Evolutionary conservation across 2,113 vertebrate species (phyloP).

Genomic region (Rhipidura dahli): DNA sequence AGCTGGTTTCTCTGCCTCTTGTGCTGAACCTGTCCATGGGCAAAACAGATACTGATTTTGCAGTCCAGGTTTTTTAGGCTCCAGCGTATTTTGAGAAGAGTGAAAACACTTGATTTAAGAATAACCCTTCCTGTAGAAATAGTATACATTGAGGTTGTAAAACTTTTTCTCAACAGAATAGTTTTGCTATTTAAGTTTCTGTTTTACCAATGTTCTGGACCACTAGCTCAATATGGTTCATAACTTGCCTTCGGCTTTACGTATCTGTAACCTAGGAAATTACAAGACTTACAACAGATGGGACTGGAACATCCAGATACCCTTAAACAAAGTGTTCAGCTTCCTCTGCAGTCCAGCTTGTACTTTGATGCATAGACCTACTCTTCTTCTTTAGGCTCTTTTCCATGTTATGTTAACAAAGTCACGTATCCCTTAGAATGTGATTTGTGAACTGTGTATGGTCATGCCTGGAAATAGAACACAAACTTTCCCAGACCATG

Average conservation of each 20-base stretch:
- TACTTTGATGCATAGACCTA: not conserved
- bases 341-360: not conserved
- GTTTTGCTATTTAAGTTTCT: not conserved
- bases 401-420: not conserved
- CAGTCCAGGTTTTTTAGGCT: not conserved
- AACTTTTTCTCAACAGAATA: not conserved
- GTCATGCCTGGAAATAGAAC: not conserved
- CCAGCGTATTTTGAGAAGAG: not conserved
- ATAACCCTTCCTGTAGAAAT: not conserved
- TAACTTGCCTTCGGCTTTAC: not conserved
- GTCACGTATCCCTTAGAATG: not conserved
- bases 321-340: not conserved
- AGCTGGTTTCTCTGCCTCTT: not conserved
- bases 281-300: not conserved
- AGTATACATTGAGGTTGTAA: not conserved
- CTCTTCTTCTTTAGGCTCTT: not conserved
- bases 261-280: not conserved
- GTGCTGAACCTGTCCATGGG: not conserved
- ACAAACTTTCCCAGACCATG: not conserved
- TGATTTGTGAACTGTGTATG: not conserved
- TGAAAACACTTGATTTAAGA: not conserved
- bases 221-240: not conserved
- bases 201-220: not conserved
- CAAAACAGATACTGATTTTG: not conserved
- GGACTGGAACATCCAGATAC: not conserved